Percentiles rank a stretch among this genome's conserved stretches.
These are phyloP conservation scores for Hypolimnas misippus DNA, from an alignment of 2,888 invertebrate species.

Conservation along the genomic window DNA sequence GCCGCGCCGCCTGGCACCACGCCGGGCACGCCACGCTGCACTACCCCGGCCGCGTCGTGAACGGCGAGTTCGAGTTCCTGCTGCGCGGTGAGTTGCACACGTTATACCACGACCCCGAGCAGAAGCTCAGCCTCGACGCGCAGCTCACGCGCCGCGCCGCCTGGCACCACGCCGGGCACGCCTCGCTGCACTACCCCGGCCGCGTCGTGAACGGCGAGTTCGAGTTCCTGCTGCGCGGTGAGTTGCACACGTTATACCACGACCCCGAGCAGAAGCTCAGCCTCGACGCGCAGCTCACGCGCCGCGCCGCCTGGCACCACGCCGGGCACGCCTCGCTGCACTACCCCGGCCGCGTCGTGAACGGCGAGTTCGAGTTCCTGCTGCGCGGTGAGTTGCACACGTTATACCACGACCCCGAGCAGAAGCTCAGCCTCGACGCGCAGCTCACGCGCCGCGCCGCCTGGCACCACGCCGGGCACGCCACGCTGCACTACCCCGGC, in stretches of 20 bases:
- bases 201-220: slow-evolving; percentile 88
- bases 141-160: slow-evolving; percentile 85
- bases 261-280: no score
- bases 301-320: slow-evolving; percentile 84
- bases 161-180: slow-evolving; percentile 86
- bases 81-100: slow-evolving; percentile 67
- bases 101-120: no score
- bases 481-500: slow-evolving; percentile 90
- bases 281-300: slow-evolving; percentile 58
- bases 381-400: slow-evolving; percentile 66
- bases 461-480: slow-evolving; percentile 86
- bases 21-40: slow-evolving; percentile 86
- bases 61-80: slow-evolving; percentile 86
- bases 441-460: slow-evolving; percentile 77
- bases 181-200: slow-evolving; percentile 90
- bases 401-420: no score
- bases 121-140: slow-evolving; percentile 86
- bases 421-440: no score
- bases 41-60: slow-evolving; percentile 90
- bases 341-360: slow-evolving; percentile 90
- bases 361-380: slow-evolving; percentile 86
- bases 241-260: slow-evolving; percentile 29
- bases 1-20: slow-evolving; percentile 84
- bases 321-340: slow-evolving; percentile 86
- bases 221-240: slow-evolving; percentile 83